Percentiles rank a stretch among this genome's conserved stretches.
These are phyloP conservation scores for Brachypterus glaber DNA, from an alignment of 2,888 invertebrate species.

Conservation along the genomic window DNA sequence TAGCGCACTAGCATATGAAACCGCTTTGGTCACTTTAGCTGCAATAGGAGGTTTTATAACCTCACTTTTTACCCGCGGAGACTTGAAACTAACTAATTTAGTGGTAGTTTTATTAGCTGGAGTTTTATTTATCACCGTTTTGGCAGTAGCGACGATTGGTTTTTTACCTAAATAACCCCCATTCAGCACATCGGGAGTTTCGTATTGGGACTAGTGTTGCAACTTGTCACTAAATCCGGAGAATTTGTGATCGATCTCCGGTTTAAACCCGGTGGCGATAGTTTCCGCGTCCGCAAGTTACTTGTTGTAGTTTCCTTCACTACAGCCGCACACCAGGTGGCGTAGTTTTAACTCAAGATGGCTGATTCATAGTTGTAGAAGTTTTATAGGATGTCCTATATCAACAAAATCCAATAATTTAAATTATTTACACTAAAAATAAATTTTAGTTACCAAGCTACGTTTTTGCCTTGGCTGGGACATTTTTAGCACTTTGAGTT, in stretches of 20 bases:
- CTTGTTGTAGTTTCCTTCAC: slow-evolving; percentile 41
- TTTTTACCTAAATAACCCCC: slow-evolving; percentile 33
- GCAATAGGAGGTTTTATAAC: slow-evolving; percentile 30
- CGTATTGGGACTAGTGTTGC: slow-evolving; percentile 43
- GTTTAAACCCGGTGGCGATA: slow-evolving; percentile 29
- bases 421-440: slow-evolving; percentile 8
- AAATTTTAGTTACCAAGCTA: not conserved
- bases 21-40: slow-evolving; percentile 20
- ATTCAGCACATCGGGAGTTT: slow-evolving; percentile 54
- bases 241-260: slow-evolving; percentile 45
- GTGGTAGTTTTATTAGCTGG: slow-evolving; percentile 40
- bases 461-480: slow-evolving; percentile 5
- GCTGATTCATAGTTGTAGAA: too few relatives aligned
- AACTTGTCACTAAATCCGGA: slow-evolving; percentile 65
- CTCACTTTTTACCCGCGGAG: slow-evolving; percentile 33
- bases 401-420: slow-evolving; percentile 1
- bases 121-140: slow-evolving; percentile 27
- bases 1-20: slow-evolving; percentile 16
- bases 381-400: too few relatives aligned
- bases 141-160: slow-evolving; percentile 30
- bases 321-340: too few relatives aligned
- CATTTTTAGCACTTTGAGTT: slow-evolving; percentile 21
- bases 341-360: too few relatives aligned
- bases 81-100: slow-evolving; percentile 40
- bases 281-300: slow-evolving; percentile 39